Evolutionary conservation across 2,797 vertebrate genomes (phyloP).

Genomic region (Mus minutoides): DNA sequence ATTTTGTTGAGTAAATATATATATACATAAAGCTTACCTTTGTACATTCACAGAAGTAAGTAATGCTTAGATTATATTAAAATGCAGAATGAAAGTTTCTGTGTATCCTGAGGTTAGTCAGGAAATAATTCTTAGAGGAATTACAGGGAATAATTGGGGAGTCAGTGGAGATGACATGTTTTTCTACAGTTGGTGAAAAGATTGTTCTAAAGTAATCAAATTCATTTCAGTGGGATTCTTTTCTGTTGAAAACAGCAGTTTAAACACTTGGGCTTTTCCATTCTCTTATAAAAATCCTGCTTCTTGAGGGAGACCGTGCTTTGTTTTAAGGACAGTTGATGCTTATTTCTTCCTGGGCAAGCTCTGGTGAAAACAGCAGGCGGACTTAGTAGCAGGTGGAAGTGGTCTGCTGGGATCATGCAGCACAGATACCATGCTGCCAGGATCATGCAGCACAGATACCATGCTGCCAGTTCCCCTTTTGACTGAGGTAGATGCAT

Average conservation of each 20-base stretch:
- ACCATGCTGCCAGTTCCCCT: background rate
- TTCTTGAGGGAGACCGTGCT: background rate
- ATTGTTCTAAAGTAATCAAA: background rate
- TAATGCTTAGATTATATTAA: background rate
- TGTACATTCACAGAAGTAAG: conserved; percentile 21
- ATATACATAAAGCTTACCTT: background rate
- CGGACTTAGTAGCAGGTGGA: background rate
- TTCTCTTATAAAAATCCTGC: conserved; percentile 28
- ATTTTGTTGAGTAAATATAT: conserved; percentile 38
- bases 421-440: background rate
- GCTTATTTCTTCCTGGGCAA: background rate
- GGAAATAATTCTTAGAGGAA: conserved; percentile 42
- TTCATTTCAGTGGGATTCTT: conserved; percentile 30
- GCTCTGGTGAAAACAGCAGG: background rate
- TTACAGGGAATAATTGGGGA: background rate
- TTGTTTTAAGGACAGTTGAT: background rate
- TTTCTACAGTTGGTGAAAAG: background rate
- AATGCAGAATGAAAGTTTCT: conserved; percentile 22
- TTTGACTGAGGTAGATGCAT: background rate
- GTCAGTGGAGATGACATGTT: background rate
- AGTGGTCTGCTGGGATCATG: background rate
- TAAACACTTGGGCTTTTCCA: background rate
- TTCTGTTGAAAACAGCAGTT: conserved; percentile 13
- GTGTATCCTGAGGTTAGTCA: background rate
- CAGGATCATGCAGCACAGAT: conserved; percentile 17